Evolutionary conservation across 2,797 vertebrate genomes (phyloP).

Genomic region (Acestrorhynchus altus): DNA sequence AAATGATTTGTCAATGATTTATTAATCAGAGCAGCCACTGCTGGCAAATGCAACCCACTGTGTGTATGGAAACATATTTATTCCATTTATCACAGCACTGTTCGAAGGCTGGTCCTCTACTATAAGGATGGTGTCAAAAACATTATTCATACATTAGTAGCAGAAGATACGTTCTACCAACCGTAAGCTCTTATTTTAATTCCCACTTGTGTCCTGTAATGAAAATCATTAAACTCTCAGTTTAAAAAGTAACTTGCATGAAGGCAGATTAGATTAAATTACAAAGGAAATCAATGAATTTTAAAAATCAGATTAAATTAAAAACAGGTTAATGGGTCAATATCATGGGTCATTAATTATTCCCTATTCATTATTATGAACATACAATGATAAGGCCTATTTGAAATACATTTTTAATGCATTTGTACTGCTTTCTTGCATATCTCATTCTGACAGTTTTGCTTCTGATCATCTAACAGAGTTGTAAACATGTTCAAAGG

Average conservation of each 20-base stretch:
- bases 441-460: not conserved
- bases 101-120: conserved; percentile 1
- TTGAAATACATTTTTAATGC: too few relatives aligned
- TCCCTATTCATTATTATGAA: too few relatives aligned
- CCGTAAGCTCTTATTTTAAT: conserved; percentile 1
- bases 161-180: not conserved
- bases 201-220: too few relatives aligned
- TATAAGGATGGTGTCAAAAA: conserved; percentile 20
- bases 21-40: not conserved
- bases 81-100: not conserved
- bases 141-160: not conserved
- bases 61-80: not conserved
- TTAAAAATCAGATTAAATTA: too few relatives aligned
- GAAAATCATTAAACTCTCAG: too few relatives aligned
- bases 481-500: not conserved
- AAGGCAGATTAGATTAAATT: too few relatives aligned
- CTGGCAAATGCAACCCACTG: not conserved
- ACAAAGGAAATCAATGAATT: too few relatives aligned
- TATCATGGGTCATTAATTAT: too few relatives aligned
- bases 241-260: too few relatives aligned
- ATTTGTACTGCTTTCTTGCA: not conserved
- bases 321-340: too few relatives aligned
- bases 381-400: too few relatives aligned
- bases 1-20: not conserved
- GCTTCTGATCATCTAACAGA: conserved; percentile 1